phyloP scores from a whole-genome alignment of 2,797 vertebrate genomes.

The Coregonus ussuriensis region DNA sequence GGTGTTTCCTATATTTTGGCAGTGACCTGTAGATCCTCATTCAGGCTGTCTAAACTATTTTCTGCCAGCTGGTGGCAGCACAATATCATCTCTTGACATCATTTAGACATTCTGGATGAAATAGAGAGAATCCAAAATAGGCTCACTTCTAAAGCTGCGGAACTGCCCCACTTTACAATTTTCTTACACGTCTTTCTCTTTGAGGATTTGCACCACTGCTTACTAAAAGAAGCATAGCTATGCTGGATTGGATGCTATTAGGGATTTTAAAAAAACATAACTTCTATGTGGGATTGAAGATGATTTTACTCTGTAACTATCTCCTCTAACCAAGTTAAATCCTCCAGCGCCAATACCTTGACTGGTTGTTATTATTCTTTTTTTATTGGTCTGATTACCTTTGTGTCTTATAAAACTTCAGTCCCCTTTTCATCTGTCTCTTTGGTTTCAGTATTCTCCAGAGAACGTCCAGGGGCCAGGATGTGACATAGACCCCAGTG shows the following conservation, averaged over 20 bases:
- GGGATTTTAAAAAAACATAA: neutral
- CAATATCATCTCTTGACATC: neutral
- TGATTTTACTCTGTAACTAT: neutral
- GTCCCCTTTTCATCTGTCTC: neutral
- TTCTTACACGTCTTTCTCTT: neutral
- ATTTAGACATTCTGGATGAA: too few species aligned
- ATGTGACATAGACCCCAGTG: constrained; percentile 75
- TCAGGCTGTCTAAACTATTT: neutral
- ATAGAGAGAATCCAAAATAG: neutral
- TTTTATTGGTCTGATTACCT: neutral
- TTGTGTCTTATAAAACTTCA: neutral
- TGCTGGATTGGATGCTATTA: neutral
- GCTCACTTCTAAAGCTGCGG: neutral
- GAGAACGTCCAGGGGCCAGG: constrained; percentile 83
- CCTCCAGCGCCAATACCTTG: neutral
- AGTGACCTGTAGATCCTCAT: neutral
- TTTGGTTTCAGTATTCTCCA: constrained; percentile 81
- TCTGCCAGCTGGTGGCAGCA: constrained; percentile 64
- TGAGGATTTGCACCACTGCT: neutral
- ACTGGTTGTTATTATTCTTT: neutral
- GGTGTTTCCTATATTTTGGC: too few species aligned
- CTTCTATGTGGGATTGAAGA: neutral
- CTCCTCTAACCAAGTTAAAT: neutral
- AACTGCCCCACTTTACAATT: constrained; percentile 8
- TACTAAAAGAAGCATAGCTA: neutral